Conservation (phyloP, 2,113 vertebrate genomes). For the Sula dactylatra region DNA sequence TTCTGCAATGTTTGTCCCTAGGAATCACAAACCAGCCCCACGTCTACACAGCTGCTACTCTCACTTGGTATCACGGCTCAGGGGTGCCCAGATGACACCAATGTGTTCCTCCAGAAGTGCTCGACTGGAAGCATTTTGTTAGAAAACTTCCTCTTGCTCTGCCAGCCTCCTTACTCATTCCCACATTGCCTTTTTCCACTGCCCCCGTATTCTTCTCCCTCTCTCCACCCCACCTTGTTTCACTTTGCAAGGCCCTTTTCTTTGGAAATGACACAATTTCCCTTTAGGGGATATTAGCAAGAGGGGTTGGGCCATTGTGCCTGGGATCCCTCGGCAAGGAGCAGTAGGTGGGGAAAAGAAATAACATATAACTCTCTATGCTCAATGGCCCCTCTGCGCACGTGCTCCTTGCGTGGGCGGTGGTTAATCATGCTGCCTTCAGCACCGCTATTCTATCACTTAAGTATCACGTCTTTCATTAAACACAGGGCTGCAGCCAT, state of each 20-base stretch:
- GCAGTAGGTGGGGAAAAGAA: background rate
- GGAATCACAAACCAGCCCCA: background rate
- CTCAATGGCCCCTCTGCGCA: background rate
- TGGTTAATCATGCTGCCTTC: background rate
- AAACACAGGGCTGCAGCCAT: rapidly evolving
- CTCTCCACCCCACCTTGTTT: background rate
- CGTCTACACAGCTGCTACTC: background rate
- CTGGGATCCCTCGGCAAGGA: background rate
- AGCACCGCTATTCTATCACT: background rate
- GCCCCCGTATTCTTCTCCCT: background rate
- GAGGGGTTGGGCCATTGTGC: background rate
- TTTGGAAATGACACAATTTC: background rate
- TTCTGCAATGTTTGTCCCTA: background rate
- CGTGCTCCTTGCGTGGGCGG: background rate
- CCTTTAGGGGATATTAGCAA: background rate
- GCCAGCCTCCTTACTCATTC: background rate
- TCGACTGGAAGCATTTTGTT: background rate
- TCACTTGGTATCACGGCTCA: background rate
- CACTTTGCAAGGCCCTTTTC: background rate
- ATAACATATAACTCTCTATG: background rate
- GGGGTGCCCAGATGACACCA: background rate
- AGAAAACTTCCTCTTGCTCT: background rate
- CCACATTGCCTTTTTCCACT: background rate
- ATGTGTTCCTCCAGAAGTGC: rapidly evolving
- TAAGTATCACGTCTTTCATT: background rate